Evolutionary conservation across 2,888 invertebrate genomes (phyloP).

Genomic region (Sialis fuliginosa): DNA sequence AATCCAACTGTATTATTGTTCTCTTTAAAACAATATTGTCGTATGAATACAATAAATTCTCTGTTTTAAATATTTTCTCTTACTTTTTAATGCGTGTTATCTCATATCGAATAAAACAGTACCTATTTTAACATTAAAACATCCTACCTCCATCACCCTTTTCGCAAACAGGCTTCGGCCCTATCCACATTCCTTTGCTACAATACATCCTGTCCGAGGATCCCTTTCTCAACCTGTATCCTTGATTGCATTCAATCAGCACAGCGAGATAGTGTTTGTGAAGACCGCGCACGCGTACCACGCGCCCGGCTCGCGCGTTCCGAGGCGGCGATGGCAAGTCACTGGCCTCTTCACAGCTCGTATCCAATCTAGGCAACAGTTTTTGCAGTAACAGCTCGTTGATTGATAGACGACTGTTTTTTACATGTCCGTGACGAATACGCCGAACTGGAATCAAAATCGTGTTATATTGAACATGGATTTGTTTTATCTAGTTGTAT

Average conservation of each 20-base stretch:
- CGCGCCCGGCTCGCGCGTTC: not conserved
- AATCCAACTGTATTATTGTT: too few species aligned
- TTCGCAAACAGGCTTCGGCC: slow-evolving; percentile 17
- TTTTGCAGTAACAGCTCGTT: not conserved
- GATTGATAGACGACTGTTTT: too few species aligned
- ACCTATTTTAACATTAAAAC: not conserved
- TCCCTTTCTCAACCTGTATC: not conserved
- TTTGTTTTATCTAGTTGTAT: too few species aligned
- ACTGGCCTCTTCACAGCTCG: not conserved
- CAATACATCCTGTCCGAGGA: slow-evolving; percentile 18
- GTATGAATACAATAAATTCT: too few species aligned
- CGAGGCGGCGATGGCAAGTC: not conserved
- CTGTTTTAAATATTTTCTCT: not conserved
- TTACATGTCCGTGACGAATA: too few species aligned
- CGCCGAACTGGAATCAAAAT: too few species aligned
- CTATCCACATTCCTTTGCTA: slow-evolving; percentile 18
- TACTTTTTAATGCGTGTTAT: not conserved
- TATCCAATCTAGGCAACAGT: not conserved
- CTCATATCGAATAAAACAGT: not conserved
- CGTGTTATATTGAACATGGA: too few species aligned
- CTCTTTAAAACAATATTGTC: too few species aligned
- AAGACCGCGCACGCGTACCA: not conserved
- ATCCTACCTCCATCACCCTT: not conserved
- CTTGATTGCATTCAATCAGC: not conserved
- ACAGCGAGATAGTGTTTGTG: not conserved